Evolutionary conservation across 2,797 vertebrate species (phyloP), one percentile per base, ranked within the genome.

Genomic region (Yasuhikotakia modesta): DNA sequence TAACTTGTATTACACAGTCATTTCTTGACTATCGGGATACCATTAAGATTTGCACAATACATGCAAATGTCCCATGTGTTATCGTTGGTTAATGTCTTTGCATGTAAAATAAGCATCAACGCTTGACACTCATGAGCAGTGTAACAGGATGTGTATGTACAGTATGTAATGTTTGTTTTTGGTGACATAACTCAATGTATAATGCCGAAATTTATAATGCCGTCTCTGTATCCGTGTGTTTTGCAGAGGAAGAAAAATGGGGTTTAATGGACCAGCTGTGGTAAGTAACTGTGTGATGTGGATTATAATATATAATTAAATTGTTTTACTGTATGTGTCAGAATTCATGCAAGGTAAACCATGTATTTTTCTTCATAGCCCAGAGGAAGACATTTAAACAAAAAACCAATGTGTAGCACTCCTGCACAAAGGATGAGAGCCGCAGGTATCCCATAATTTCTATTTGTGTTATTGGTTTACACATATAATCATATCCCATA

Each of bases 331-430:
- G 17, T 17, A 63, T 63, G 16, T 60, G 12, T 53, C 45, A 48
- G 5, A 69, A 21, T 68, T 32, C 8, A 4, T 14, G 12, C 8
- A 19, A 21, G 14, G 58, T 67, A 21, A 60, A 14, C 22, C 39
- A 22, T 24, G 19, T 19, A 16, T 50, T 67, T 19, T 79, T 21
- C 30, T 1, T 82, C 86, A 12, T 67, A 95, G 94, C 83, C 92
- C 2, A 85, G 89, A 85, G 90, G 87, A 67, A 88, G 87, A 78
- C 85, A 86, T 84, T 74, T 87, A 45, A 86, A 68, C 71, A 92
- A 88, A 82, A 95, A 94, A 81, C 93, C 84, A 8, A 70, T 94
- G 72, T 92, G 92, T 77, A 96, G 95, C 82, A 96, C 95, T 67
- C 94, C 94, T 8, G 89, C 93, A 5, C 83, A 87, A 61, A 87